Percentiles rank a stretch among this genome's conserved stretches.
These are phyloP conservation scores for Epizoanthus illoricatus DNA, from an alignment of 92 coral and sea anemone genomes.

Conservation along the genomic window DNA sequence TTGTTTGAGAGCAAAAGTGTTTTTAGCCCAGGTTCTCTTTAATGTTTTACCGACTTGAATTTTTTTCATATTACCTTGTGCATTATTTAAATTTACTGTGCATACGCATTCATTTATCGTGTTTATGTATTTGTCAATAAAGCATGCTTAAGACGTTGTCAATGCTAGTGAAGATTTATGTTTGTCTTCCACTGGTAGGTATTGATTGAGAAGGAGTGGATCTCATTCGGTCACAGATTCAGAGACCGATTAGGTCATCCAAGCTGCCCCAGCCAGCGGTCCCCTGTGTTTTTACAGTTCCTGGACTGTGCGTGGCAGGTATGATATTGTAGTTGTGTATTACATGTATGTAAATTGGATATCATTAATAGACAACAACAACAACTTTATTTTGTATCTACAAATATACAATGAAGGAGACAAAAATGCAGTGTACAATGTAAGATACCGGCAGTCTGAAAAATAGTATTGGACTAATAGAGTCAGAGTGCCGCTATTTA, in stretches of 20 bases:
- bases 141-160: too few relatives aligned
- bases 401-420: too few relatives aligned
- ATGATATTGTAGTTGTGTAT: neutral
- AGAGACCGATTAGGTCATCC: conserved; percentile 95
- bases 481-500: too few relatives aligned
- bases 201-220: conserved; percentile 96
- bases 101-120: neutral
- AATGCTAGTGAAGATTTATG: too few relatives aligned
- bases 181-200: conserved; percentile 51
- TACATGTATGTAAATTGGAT: neutral
- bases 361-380: neutral
- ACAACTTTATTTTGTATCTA: too few relatives aligned
- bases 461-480: too few relatives aligned
- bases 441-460: too few relatives aligned
- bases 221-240: conserved; percentile 97
- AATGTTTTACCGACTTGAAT: too few relatives aligned
- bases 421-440: too few relatives aligned
- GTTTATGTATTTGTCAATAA: neutral
- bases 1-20: too few relatives aligned
- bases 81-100: neutral
- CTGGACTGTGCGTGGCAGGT: conserved; percentile 99
- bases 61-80: neutral
- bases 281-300: conserved; percentile 92
- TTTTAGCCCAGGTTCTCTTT: too few relatives aligned
- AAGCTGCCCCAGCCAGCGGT: conserved; percentile 91